Evolutionary conservation across 2,113 vertebrate species (phyloP).

Genomic region (Paramisgurnus dabryanus): DNA sequence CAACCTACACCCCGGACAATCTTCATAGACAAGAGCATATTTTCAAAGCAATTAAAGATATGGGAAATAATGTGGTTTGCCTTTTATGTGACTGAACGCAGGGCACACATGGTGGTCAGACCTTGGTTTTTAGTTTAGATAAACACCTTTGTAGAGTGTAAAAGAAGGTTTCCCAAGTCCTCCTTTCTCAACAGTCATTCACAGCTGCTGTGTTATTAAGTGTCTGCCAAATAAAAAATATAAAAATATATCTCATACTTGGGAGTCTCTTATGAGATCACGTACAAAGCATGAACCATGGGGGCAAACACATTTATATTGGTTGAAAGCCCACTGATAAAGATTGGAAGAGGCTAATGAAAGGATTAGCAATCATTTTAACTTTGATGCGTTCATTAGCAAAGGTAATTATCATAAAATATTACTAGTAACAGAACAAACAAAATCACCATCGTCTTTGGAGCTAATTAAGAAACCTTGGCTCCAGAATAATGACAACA

Average conservation of each 20-base stretch:
- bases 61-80: conserved; percentile 52
- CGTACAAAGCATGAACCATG: conserved; percentile 24
- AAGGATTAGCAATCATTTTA: conserved; percentile 33
- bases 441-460: conserved; percentile 1
- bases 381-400: not conserved
- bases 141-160: conserved; percentile 31
- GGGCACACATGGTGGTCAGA: conserved; percentile 14
- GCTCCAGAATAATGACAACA: conserved; percentile 35
- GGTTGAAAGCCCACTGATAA: conserved; percentile 44
- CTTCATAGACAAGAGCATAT: conserved; percentile 70
- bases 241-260: conserved; percentile 20
- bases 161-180: conserved; percentile 29
- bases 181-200: conserved; percentile 36
- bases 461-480: conserved; percentile 32
- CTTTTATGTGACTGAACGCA: conserved; percentile 57
- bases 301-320: conserved; percentile 30
- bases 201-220: conserved; percentile 42
- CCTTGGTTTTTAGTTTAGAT: not conserved
- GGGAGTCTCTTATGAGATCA: conserved; percentile 36
- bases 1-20: conserved; percentile 58
- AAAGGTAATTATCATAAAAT: conserved; percentile 19
- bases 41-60: conserved; percentile 63
- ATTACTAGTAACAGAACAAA: conserved; percentile 18
- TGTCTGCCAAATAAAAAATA: conserved; percentile 42
- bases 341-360: conserved; percentile 9